A percentile compares a stretch with the other conserved stretches of the same genome.
Conservation (phyloP, 2,797 vertebrate species). For the Cyclopterus lumpus region DNA sequence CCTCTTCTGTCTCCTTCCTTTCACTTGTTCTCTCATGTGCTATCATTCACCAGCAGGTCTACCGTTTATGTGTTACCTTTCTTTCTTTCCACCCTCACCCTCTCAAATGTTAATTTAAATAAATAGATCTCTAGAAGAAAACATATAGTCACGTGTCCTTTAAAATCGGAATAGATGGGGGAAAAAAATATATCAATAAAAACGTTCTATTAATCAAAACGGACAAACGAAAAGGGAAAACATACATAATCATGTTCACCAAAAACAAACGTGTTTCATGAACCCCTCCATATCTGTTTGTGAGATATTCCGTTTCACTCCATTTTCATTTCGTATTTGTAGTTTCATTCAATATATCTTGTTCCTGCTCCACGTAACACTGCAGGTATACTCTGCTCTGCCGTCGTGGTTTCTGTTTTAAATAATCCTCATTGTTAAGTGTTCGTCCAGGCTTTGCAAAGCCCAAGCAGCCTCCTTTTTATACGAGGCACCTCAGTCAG, state of each 20-base stretch:
- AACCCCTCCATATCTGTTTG: constrained; percentile 43
- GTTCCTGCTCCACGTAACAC: constrained; percentile 34
- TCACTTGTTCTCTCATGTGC: constrained; percentile 56
- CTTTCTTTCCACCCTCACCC: constrained; percentile 64
- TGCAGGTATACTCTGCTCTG: constrained; percentile 22
- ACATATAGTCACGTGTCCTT: constrained; percentile 63
- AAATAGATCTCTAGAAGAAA: constrained; percentile 72
- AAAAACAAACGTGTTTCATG: constrained; percentile 53
- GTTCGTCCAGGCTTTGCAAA: constrained; percentile 53
- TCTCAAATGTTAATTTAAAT: constrained; percentile 77
- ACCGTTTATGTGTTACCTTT: constrained; percentile 7
- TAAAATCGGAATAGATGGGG: constrained; percentile 59
- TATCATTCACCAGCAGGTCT: constrained; percentile 59
- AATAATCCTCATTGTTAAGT: constrained; percentile 53
- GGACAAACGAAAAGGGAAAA: constrained; percentile 45
- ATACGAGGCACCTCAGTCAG: constrained; percentile 37
- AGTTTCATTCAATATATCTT: constrained; percentile 44
- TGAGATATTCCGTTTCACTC: constrained; percentile 42
- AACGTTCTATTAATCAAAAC: constrained; percentile 68
- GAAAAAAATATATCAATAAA: constrained; percentile 19
- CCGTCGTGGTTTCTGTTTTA: constrained; percentile 43
- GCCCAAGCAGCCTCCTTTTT: constrained; percentile 46
- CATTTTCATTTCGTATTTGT: constrained; percentile 34
- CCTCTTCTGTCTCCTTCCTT: constrained; percentile 41
- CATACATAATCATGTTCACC: constrained; percentile 45